Evolutionary conservation across 1,140 invertebrate species (phyloP).

Genomic region (Idris sp.): DNA sequence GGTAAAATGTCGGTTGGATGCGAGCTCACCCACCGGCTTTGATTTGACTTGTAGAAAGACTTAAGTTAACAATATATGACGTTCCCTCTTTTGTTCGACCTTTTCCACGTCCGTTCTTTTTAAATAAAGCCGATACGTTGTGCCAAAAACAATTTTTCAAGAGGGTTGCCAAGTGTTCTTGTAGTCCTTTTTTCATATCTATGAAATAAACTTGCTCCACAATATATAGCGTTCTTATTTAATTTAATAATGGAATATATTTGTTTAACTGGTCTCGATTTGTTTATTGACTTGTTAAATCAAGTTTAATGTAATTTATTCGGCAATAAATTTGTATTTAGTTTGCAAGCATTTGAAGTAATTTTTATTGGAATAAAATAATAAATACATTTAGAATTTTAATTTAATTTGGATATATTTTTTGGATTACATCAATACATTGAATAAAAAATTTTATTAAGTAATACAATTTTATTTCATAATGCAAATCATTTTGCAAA

Average conservation of each 20-base stretch:
- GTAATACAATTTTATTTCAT: no score
- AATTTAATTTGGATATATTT: no score
- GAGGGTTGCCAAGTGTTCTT: conserved; percentile 53
- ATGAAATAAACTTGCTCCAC: conserved; percentile 25
- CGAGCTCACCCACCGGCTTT: conserved; percentile 67
- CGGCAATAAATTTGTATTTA: no score
- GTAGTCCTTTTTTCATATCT: conserved; percentile 45
- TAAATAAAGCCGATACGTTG: conserved; percentile 35
- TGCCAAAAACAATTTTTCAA: conserved; percentile 60
- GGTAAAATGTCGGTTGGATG: conserved; percentile 74
- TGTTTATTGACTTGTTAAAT: conserved; percentile 1
- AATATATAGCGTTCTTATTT: conserved; percentile 11
- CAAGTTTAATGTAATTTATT: no score
- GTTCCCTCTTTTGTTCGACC: conserved; percentile 25
- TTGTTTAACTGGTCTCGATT: conserved; percentile 22
- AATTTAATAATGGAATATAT: conserved; percentile 38
- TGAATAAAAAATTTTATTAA: no score
- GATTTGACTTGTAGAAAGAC: conserved; percentile 78
- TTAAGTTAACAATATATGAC: conserved; percentile 62
- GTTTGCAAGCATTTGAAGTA: no score
- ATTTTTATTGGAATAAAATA: no score
- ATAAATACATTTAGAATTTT: no score
- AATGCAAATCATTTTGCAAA: no score
- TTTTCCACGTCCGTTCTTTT: conserved; percentile 43
- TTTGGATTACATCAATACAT: no score